Evolutionary conservation across 2,797 vertebrate species (phyloP).

Genomic region (Amblyraja radiata): DNA sequence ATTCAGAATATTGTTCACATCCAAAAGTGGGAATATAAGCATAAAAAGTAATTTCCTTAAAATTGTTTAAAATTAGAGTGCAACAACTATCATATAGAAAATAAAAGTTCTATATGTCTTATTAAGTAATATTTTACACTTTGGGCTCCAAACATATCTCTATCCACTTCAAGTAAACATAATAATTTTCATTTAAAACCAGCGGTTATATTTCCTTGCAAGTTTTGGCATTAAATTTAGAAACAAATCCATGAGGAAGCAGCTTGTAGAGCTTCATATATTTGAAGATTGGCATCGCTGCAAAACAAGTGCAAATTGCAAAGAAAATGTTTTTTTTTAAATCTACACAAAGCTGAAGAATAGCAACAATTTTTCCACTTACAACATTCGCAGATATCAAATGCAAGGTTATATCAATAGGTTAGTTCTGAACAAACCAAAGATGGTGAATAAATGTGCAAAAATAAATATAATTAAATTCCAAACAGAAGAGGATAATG

Average conservation of each 20-base stretch:
- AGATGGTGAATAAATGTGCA: not conserved
- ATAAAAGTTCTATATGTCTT: not conserved
- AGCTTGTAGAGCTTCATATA: not conserved
- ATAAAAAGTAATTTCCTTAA: not conserved
- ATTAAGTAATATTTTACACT: not conserved
- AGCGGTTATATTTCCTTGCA: not conserved
- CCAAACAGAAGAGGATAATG: conserved; percentile 4
- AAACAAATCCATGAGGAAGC: not conserved
- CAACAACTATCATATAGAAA: not conserved
- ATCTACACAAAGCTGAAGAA: not conserved
- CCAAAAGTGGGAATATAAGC: not conserved
- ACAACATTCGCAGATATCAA: not conserved
- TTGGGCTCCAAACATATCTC: not conserved
- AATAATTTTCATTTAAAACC: not conserved
- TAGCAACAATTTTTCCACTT: not conserved
- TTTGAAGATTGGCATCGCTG: not conserved
- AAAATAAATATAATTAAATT: not conserved
- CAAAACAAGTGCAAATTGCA: not conserved
- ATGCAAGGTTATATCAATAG: not conserved
- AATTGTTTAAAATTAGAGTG: not conserved
- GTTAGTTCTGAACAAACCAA: conserved; percentile 8
- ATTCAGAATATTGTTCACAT: not conserved
- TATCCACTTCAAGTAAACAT: not conserved
- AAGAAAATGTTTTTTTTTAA: not conserved
- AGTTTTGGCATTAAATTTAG: not conserved